Evolutionary conservation across 2,797 vertebrate genomes (phyloP), one percentile per base, ranked within the genome.

Genomic region (Avahi laniger): DNA sequence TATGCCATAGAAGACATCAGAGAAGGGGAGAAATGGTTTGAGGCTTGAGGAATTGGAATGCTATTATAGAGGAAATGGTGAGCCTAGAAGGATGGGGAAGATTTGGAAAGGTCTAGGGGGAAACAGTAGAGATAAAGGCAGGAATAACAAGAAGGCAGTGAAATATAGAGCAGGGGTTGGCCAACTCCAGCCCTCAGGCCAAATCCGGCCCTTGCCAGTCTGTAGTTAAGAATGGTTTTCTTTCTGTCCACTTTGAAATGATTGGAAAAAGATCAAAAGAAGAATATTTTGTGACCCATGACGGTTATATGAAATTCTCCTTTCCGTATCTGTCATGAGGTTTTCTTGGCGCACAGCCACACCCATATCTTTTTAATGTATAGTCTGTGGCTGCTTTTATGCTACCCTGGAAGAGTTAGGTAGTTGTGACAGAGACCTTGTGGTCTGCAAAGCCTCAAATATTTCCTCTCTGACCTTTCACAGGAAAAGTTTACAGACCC

Each of bases 301-400:
- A 57, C 50, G 75, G 43, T 73, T 76, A 50, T 28, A 46, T 84
- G 57, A 33, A 93, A 93, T 83, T 89, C 38, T n/a, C 7, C 54
- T 73, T 73, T 70, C 46, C 12, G 0, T 89, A 41, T 59, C 72
- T 3, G 30, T 70, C 72, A 11, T 33, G 50, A 65, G 28, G 35
- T 94, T 91, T 91, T 54, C 35, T 78, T 70, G 75, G 24, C 46
- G 76, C 54, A 54, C 18, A 84, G 15, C 41, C 67, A 89, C n/a
- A 30, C 13, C 26, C 4, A 43, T 41, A 50, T 73, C 75, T 65
- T 63, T 13, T 8, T 61, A 61, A 61, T 75, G 2, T 63, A 33
- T 81, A 50, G n/a, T n/a, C 54, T 52, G 5, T 41, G 70, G 76
- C 76, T 96, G 38, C 52, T 92, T 89, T 92, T 90, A n/a, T 90